These are phyloP conservation scores for Anisognathus igniventris DNA, from an alignment of 2,797 vertebrate genomes.

Conservation along the genomic window DNA sequence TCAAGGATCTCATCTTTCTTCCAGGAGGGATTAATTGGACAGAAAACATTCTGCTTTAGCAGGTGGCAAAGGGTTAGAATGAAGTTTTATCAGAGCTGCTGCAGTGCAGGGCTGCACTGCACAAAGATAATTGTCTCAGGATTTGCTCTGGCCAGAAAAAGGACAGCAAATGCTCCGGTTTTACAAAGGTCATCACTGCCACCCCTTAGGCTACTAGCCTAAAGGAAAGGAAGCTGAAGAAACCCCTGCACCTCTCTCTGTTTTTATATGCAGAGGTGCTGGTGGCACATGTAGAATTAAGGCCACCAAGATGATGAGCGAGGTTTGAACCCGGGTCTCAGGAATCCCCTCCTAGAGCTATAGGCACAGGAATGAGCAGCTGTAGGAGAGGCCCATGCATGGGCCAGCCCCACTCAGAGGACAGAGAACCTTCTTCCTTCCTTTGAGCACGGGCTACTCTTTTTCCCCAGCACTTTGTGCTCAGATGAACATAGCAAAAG, in stretches of 20 bases:
- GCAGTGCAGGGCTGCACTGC: background rate
- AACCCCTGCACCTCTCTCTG: background rate
- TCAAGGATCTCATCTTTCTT: slow-evolving; percentile 40
- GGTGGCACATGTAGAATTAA: background rate
- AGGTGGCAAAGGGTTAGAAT: slow-evolving; percentile 40
- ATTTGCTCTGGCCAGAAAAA: background rate
- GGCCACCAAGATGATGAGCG: background rate
- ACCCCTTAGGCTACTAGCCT: background rate
- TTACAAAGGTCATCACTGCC: background rate
- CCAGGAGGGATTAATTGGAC: slow-evolving; percentile 46
- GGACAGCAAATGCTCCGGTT: background rate
- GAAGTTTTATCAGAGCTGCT: slow-evolving; percentile 19
- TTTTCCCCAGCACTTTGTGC: background rate
- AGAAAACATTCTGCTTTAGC: slow-evolving; percentile 46
- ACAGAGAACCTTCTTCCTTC: background rate
- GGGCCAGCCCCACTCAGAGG: background rate
- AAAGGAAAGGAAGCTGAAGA: background rate
- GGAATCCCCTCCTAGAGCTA: background rate
- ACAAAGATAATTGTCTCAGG: slow-evolving; percentile 34
- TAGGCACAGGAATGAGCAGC: background rate
- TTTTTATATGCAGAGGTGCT: background rate
- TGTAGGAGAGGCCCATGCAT: background rate
- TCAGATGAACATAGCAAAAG: background rate
- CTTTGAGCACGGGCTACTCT: background rate
- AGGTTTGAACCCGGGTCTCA: background rate